Conservation (phyloP, 64 coral and sea anemone species). For the Stichodactyla helianthus region DNA sequence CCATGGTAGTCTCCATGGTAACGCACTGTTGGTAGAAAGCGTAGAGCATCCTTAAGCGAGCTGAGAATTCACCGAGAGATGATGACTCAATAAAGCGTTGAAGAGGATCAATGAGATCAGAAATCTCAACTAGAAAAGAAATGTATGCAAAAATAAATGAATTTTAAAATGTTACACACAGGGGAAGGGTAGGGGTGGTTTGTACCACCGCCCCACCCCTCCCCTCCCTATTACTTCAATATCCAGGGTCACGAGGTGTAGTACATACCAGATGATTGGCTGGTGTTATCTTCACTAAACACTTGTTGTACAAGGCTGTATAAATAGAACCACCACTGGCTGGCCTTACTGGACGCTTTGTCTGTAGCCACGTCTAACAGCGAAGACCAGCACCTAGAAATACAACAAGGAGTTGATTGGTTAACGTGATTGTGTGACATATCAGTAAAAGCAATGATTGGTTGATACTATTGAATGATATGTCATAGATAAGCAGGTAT, state of each 20-base stretch:
- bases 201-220: not conserved
- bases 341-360: constrained; percentile 57
- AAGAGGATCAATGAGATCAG: constrained; percentile 48
- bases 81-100: constrained; percentile 90
- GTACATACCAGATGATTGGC: not conserved
- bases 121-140: not conserved
- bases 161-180: not conserved
- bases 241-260: not conserved
- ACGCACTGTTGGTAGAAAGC: constrained; percentile 59
- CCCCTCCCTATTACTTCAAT: not conserved
- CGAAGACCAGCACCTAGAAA: constrained; percentile 71
- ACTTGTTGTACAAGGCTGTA: constrained; percentile 54
- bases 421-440: too few species aligned
- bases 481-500: not conserved
- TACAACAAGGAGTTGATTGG: too few species aligned
- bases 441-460: too few species aligned
- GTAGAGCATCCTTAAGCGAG: constrained; percentile 64
- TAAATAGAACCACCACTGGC: constrained; percentile 86
- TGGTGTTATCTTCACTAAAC: not conserved
- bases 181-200: not conserved
- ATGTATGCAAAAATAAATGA: not conserved
- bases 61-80: constrained; percentile 70
- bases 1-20: constrained; percentile 1
- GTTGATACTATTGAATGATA: too few species aligned
- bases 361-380: constrained; percentile 68